These are phyloP conservation scores for Nesoenas mayeri DNA, from an alignment of 2,113 vertebrate species.

Conservation along the genomic window DNA sequence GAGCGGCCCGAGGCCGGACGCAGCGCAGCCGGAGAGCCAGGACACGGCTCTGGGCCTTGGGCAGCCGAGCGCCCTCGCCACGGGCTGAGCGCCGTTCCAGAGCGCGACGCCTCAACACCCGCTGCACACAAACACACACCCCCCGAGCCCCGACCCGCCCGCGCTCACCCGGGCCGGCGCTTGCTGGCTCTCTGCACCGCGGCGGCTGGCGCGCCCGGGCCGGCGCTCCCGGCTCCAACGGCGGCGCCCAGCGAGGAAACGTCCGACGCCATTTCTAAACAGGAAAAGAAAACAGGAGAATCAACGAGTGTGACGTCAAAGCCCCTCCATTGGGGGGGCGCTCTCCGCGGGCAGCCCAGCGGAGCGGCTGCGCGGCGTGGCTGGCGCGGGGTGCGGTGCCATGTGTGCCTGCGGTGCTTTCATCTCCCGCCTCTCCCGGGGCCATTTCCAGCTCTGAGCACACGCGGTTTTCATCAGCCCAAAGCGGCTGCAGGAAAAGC, in stretches of 20 bases:
- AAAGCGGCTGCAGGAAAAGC: no score
- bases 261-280: constrained; percentile 86
- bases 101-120: rapidly evolving
- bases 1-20: neutral
- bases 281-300: neutral
- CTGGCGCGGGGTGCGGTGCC: neutral
- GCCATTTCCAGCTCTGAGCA: neutral
- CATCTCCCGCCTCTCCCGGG: neutral
- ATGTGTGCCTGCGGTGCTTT: rapidly evolving
- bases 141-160: no score
- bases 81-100: rapidly evolving
- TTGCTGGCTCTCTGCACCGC: constrained; percentile 84
- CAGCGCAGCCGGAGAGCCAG: neutral
- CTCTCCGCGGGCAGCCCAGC: neutral
- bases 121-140: neutral
- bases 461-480: neutral
- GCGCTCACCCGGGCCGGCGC: constrained; percentile 83
- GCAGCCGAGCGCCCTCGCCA: neutral
- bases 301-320: rapidly evolving
- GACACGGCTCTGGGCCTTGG: neutral
- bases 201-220: constrained; percentile 55
- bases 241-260: constrained; percentile 79
- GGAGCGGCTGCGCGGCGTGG: neutral
- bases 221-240: constrained; percentile 67
- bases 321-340: rapidly evolving